phyloP scores from a whole-genome alignment of 2,113 vertebrate genomes.

The Phainopepla nitens region DNA sequence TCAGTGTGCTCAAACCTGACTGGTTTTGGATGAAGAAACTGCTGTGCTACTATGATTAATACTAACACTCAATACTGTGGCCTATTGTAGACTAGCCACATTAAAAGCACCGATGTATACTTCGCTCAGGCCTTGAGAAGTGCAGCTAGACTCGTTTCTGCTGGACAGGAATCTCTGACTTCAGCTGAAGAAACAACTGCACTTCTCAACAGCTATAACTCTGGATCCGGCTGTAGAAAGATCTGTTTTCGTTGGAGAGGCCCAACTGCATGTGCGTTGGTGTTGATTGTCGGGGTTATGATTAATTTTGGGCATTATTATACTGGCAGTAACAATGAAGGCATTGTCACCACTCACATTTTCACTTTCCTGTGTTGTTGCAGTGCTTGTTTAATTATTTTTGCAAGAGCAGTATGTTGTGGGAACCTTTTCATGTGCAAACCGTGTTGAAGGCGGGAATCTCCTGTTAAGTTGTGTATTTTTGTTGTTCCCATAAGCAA shows the following conservation, averaged over 20 bases:
- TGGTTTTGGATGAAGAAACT: neutral
- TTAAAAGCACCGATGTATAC: neutral
- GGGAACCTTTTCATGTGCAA: neutral
- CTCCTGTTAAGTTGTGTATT: neutral
- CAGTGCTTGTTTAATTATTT: neutral
- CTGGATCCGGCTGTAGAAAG: neutral
- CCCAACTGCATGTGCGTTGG: neutral
- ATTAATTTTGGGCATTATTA: constrained; percentile 4
- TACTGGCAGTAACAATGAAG: neutral
- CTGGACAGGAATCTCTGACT: neutral
- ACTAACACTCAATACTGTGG: neutral
- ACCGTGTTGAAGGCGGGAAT: neutral
- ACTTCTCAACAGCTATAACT: neutral
- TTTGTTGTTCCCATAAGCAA: neutral
- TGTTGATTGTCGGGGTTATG: neutral
- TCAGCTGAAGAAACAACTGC: neutral
- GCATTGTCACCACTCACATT: neutral
- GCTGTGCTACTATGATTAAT: neutral
- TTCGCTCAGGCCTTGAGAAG: neutral
- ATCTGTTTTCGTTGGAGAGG: constrained; percentile 3
- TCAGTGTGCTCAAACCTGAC: neutral
- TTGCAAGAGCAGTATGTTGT: neutral
- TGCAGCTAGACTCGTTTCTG: neutral
- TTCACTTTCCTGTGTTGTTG: constrained; percentile 33
- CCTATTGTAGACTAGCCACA: neutral